Percentiles rank a stretch among this genome's conserved stretches.
phyloP scores from a whole-genome alignment of 2,888 invertebrate genomes.

The Myathropa florea region DNA sequence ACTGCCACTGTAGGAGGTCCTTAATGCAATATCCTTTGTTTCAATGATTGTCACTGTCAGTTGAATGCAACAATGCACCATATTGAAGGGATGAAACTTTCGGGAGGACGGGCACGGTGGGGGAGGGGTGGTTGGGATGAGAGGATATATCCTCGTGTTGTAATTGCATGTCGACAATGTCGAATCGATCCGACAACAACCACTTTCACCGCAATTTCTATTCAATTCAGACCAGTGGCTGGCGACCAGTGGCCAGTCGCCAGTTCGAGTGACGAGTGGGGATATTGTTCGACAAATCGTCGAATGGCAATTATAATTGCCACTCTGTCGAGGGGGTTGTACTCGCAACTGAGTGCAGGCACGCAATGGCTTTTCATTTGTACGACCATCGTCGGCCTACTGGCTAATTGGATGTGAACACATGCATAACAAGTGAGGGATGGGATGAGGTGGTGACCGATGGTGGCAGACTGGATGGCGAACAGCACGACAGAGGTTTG shows the following conservation, averaged over 20 bases:
- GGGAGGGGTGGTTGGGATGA: background rate
- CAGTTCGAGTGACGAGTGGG: background rate
- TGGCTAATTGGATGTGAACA: background rate
- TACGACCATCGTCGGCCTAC: background rate
- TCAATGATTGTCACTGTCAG: slow-evolving; percentile 4
- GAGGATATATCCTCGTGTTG: background rate
- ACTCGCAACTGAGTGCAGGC: background rate
- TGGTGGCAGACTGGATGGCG: background rate
- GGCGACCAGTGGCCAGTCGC: background rate
- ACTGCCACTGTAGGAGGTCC: background rate
- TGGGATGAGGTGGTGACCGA: background rate
- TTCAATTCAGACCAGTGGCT: background rate
- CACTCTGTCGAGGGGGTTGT: slow-evolving; percentile 8
- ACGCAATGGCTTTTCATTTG: slow-evolving; percentile 13
- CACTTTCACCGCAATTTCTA: slow-evolving; percentile 1
- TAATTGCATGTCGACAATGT: slow-evolving; percentile 24
- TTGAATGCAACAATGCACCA: background rate
- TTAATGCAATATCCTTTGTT: slow-evolving; percentile 5
- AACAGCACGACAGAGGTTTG: background rate
- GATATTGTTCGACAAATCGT: slow-evolving; percentile 17
- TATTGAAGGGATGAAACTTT: too few species aligned
- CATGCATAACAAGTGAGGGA: background rate
- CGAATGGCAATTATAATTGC: slow-evolving; percentile 15
- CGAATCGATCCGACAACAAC: slow-evolving; percentile 8
- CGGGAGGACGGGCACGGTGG: too few species aligned